Conservation (phyloP, 1,140 invertebrate species). For the Aradophagus sp. region DNA sequence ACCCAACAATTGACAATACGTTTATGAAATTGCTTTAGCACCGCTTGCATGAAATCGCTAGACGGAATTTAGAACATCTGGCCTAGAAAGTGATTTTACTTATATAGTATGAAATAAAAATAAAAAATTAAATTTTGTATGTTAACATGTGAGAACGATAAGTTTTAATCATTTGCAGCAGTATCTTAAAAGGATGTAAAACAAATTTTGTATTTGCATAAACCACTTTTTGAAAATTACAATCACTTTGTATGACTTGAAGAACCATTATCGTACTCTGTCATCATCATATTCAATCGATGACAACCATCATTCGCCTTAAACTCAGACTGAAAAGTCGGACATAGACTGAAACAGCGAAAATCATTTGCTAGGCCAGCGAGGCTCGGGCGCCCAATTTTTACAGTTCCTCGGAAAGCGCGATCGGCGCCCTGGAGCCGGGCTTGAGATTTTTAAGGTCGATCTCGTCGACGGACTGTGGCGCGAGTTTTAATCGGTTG, state of each 20-base stretch:
- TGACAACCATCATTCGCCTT: too few relatives aligned
- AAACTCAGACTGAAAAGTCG: not conserved
- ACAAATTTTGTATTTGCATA: too few relatives aligned
- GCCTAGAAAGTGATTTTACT: slow-evolving; percentile 1
- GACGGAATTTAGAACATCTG: slow-evolving; percentile 23
- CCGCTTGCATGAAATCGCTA: slow-evolving; percentile 22
- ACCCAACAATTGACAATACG: slow-evolving; percentile 4
- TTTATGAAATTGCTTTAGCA: slow-evolving; percentile 26
- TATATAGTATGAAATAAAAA: too few relatives aligned
- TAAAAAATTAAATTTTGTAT: too few relatives aligned
- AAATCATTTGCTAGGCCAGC: slow-evolving; percentile 24
- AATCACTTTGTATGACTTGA: too few relatives aligned
- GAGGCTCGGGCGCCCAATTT: slow-evolving; percentile 15
- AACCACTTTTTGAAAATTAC: too few relatives aligned
- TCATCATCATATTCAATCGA: too few relatives aligned
- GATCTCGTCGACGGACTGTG: slow-evolving; percentile 79
- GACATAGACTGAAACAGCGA: slow-evolving; percentile 1
- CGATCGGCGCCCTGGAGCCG: slow-evolving; percentile 78
- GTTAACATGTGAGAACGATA: too few relatives aligned
- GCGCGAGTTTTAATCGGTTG: slow-evolving; percentile 79
- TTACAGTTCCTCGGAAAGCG: slow-evolving; percentile 78
- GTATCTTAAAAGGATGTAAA: too few relatives aligned
- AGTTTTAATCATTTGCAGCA: too few relatives aligned
- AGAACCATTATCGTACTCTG: too few relatives aligned
- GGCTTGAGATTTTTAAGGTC: slow-evolving; percentile 77